Conservation (phyloP, 2,113 vertebrate species). For the Nibea coibor region DNA sequence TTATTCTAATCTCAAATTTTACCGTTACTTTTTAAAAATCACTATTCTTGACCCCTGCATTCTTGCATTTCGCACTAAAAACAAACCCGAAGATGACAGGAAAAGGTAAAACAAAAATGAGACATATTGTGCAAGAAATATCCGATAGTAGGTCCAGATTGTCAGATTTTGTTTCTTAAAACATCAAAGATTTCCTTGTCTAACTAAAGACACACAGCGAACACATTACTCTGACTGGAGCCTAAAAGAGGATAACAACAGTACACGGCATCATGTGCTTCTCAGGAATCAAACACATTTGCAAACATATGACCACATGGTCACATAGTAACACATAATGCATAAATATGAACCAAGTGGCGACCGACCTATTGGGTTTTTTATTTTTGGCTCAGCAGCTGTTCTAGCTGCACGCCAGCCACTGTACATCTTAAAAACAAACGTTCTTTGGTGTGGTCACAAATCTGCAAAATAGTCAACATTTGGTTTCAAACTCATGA, state of each 20-base stretch:
- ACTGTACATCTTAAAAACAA: slow-evolving; percentile 1
- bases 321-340: slow-evolving; percentile 6
- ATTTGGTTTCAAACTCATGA: slow-evolving; percentile 41
- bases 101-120: background rate
- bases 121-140: background rate
- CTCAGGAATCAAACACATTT: background rate
- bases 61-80: background rate
- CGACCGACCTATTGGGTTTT: background rate
- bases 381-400: background rate
- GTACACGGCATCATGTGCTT: slow-evolving; percentile 4
- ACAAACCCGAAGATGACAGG: background rate
- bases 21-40: background rate
- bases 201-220: background rate
- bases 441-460: slow-evolving; percentile 64
- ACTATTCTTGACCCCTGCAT: background rate
- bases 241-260: slow-evolving; percentile 4
- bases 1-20: background rate
- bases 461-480: slow-evolving; percentile 16
- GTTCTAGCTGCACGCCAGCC: too few species aligned
- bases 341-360: slow-evolving; percentile 33
- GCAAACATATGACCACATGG: slow-evolving; percentile 11
- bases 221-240: background rate
- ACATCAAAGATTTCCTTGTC: background rate
- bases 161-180: background rate
- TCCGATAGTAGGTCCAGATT: background rate